Conservation (phyloP, 2,797 vertebrate species). For the Paguma larvata region DNA sequence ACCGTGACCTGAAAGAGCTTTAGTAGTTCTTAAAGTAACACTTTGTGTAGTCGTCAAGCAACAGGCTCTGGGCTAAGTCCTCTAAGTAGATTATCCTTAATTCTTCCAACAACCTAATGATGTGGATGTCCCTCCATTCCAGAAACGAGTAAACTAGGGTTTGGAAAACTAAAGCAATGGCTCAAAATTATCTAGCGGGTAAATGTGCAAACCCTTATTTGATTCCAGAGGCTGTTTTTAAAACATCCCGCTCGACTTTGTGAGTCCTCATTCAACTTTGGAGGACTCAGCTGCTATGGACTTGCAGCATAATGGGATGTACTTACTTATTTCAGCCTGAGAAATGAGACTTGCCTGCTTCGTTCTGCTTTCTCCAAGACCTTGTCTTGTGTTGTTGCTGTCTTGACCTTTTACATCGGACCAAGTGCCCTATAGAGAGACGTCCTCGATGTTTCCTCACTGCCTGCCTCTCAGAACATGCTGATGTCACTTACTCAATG, state of each 20-base stretch:
- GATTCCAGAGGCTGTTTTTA: neutral
- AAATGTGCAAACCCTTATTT: neutral
- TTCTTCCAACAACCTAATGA: neutral
- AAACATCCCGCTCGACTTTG: neutral
- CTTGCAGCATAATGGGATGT: neutral
- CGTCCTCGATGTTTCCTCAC: neutral
- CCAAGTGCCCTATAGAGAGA: neutral
- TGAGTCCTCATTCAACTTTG: neutral
- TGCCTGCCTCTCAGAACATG: too few species aligned
- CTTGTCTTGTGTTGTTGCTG: neutral
- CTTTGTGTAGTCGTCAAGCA: neutral
- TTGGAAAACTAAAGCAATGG: neutral
- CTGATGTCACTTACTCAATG: neutral
- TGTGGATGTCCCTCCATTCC: neutral
- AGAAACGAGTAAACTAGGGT: neutral
- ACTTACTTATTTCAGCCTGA: neutral
- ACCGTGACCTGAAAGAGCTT: neutral
- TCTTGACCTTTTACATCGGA: neutral
- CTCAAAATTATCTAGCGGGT: neutral
- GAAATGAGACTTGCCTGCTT: neutral
- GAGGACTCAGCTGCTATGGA: accelerated
- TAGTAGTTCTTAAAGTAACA: neutral
- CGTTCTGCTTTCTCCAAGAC: neutral
- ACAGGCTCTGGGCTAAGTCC: neutral
- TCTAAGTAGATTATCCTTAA: neutral